Base-by-base conservation (phyloP, 1,140 invertebrate species). In the Hyposmocoma kahamanoa region DNA sequence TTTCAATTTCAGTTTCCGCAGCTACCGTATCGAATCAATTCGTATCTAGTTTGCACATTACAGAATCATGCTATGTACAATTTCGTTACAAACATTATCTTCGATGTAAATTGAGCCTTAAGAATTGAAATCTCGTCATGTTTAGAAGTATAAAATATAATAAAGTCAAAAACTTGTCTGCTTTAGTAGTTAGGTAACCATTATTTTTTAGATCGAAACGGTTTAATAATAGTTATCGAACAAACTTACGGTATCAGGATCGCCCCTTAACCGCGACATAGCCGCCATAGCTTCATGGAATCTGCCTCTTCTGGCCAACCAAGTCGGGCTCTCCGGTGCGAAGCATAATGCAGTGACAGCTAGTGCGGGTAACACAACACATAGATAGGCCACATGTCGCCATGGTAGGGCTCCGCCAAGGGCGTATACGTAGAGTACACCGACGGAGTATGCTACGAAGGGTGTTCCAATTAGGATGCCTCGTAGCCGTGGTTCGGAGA, bases 271-370 rank as follows among this genome's bases (percentile, higher is more conserved):
- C 84, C 91, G 92, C 15, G 88, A 71, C 42, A 94, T 79, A 0
- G 92, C 90, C 47, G 89, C 87, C 60, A 87, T 88, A 0, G 92
- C 93, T 6, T 90, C 86, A 4, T 90, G 87, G 26, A 89, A 87
- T 38, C 88, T 87, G 3, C 89, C 89, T 47, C 88, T 85, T 19
- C 89, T 85, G 0, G 91, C 83, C 3, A 94, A 76, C 92, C 92
- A 94, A 1, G 88, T 89, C 1, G 93, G 93, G 49, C 91, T 92
- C 67, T 94, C 93, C 0, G 92, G 92, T 22, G 93, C 87, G 36
- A 90, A 83, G 48, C 88, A 88, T 4, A 93, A 75, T 8, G 89
- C 85, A 1, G 90, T 45, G 13, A 91, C 73, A 0, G 90, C 87
- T 15, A 90, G 20, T 0, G 79, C 22, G 0, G 92, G 92, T 19